phyloP scores from a whole-genome alignment of 2,797 vertebrate genomes.

The Eidolon dupreanum region DNA sequence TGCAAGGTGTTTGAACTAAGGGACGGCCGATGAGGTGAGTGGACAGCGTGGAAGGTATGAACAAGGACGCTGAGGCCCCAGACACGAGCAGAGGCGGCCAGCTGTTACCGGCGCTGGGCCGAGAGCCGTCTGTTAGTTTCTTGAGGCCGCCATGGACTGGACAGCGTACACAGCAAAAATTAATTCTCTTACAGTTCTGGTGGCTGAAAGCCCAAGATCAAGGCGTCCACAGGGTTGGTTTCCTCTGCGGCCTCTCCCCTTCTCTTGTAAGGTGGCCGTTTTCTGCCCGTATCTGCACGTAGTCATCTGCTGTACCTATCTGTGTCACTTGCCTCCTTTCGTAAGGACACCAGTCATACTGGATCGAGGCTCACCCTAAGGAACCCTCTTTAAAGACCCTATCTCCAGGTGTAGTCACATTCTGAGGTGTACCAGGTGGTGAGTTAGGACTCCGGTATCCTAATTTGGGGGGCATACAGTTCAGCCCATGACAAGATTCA shows the following conservation, averaged over 20 bases:
- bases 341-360: neutral
- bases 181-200: neutral
- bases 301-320: neutral
- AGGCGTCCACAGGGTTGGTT: neutral
- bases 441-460: neutral
- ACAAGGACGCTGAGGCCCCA: neutral
- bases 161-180: neutral
- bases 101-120: neutral
- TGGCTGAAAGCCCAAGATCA: neutral
- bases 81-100: fast-evolving
- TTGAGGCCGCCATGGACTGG: neutral
- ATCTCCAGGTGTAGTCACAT: neutral
- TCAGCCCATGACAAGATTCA: neutral
- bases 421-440: no score
- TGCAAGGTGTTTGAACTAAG: neutral
- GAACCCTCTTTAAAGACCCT: neutral
- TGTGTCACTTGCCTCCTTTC: neutral
- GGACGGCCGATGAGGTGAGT: neutral
- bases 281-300: fast-evolving
- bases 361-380: neutral
- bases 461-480: fast-evolving
- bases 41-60: neutral
- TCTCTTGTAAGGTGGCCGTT: fast-evolving
- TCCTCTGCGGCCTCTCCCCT: neutral
- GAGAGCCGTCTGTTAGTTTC: neutral